These are phyloP conservation scores for Rhinatrema bivittatum DNA, from an alignment of 2,797 vertebrate genomes.

Conservation along the genomic window DNA sequence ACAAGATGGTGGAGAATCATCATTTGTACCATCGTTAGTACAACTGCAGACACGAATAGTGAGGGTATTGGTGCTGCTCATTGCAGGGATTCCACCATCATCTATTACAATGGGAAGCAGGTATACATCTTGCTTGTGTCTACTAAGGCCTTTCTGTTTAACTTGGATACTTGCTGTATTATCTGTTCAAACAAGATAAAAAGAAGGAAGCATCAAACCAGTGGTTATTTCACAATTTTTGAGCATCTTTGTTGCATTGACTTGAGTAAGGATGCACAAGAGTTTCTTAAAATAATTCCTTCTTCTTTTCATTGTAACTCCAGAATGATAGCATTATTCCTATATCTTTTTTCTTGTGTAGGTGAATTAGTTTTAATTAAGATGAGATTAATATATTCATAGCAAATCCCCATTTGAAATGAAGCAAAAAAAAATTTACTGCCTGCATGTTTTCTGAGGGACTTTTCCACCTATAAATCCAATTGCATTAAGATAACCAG, in stretches of 20 bases:
- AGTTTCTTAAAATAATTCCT: background rate
- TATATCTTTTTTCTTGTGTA: background rate
- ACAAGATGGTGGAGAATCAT: constrained; percentile 84
- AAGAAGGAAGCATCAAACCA: rapidly evolving
- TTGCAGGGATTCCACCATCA: constrained; percentile 73
- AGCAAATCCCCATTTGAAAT: too few species aligned
- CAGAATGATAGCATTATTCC: background rate
- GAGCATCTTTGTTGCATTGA: constrained; percentile 8
- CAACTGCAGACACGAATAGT: constrained; percentile 88
- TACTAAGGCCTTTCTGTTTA: constrained; percentile 79
- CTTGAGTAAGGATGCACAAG: constrained; percentile 5
- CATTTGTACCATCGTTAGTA: constrained; percentile 66
- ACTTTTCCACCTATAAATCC: too few species aligned
- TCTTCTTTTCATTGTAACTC: background rate
- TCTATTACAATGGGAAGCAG: constrained; percentile 86
- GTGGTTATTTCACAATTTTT: background rate
- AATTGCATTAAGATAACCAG: too few species aligned
- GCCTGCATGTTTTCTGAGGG: too few species aligned
- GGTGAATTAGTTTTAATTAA: background rate
- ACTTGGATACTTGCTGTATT: constrained; percentile 81
- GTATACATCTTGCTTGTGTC: constrained; percentile 81
- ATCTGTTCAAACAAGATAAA: constrained; percentile 57
- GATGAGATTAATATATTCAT: background rate
- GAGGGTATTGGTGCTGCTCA: constrained; percentile 91
- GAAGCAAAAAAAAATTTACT: too few species aligned